Evolutionary conservation across 30 jellyfish, hydroid and myxozoan genomes (phyloP).

Genomic region (Turritopsis dohrnii): DNA sequence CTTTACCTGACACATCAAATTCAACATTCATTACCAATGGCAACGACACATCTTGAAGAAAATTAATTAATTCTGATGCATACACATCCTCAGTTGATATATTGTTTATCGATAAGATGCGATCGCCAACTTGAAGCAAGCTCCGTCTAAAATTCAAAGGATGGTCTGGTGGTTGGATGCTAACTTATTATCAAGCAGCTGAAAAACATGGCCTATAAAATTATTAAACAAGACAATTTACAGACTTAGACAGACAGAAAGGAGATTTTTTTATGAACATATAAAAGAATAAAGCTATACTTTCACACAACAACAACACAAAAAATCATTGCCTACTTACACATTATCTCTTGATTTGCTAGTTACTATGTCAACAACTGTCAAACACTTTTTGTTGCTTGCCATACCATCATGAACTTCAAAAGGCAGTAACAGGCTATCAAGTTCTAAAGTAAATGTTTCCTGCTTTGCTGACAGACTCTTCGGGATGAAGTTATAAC

Average conservation of each 20-base stretch:
- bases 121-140: slow-evolving; percentile 60
- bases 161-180: too few relatives aligned
- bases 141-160: slow-evolving; percentile 52
- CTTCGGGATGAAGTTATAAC: neutral
- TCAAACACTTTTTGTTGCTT: neutral
- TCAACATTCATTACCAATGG: slow-evolving; percentile 55
- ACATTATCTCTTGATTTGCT: neutral
- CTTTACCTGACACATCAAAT: slow-evolving; percentile 57
- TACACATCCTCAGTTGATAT: slow-evolving; percentile 61
- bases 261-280: neutral
- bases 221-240: too few relatives aligned
- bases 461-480: neutral
- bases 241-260: too few relatives aligned
- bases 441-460: neutral
- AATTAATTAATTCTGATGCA: slow-evolving; percentile 44
- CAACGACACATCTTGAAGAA: slow-evolving; percentile 40
- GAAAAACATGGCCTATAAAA: too few relatives aligned
- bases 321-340: too few relatives aligned
- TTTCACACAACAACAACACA: too few relatives aligned
- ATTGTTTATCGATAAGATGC: slow-evolving; percentile 56
- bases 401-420: neutral
- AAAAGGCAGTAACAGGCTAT: neutral
- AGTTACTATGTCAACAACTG: neutral
- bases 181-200: too few relatives aligned
- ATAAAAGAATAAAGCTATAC: too few relatives aligned